Conservation (phyloP, 2,888 invertebrate species). For the Mythimna ferrago region DNA sequence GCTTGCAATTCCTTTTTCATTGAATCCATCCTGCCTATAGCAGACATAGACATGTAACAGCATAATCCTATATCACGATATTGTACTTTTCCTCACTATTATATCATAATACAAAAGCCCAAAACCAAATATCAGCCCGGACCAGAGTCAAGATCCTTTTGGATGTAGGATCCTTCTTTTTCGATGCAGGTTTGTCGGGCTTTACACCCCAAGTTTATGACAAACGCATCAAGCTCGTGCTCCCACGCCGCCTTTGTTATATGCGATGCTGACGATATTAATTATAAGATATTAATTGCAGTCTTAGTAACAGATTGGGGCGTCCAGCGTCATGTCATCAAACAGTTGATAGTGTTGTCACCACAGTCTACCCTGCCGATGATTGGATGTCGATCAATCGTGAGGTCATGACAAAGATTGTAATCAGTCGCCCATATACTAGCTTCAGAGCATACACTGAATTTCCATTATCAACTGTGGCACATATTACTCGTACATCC, state of each 20-base stretch:
- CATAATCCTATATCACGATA: too few species aligned
- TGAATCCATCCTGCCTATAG: background rate
- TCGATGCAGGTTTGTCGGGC: too few species aligned
- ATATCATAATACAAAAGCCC: too few species aligned
- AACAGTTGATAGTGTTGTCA: slow-evolving; percentile 7
- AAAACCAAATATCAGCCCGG: too few species aligned
- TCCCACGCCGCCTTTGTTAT: too few species aligned
- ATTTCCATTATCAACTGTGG: slow-evolving; percentile 15
- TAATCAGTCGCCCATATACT: slow-evolving; percentile 11
- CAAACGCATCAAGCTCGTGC: background rate
- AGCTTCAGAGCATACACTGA: slow-evolving; percentile 12
- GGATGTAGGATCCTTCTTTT: too few species aligned
- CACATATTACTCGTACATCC: background rate
- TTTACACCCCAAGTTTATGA: too few species aligned
- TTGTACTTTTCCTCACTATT: too few species aligned
- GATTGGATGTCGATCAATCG: slow-evolving; percentile 48
- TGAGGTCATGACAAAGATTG: slow-evolving; percentile 21
- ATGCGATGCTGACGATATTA: background rate
- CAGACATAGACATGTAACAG: background rate
- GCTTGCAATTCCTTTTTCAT: background rate
- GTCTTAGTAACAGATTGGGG: background rate
- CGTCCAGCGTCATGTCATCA: slow-evolving; percentile 11
- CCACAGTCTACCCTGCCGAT: background rate
- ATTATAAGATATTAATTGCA: background rate
- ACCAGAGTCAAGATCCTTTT: too few species aligned